Base-by-base conservation (phyloP, 2,888 invertebrate species). In the Chrysina gloriosa region DNA sequence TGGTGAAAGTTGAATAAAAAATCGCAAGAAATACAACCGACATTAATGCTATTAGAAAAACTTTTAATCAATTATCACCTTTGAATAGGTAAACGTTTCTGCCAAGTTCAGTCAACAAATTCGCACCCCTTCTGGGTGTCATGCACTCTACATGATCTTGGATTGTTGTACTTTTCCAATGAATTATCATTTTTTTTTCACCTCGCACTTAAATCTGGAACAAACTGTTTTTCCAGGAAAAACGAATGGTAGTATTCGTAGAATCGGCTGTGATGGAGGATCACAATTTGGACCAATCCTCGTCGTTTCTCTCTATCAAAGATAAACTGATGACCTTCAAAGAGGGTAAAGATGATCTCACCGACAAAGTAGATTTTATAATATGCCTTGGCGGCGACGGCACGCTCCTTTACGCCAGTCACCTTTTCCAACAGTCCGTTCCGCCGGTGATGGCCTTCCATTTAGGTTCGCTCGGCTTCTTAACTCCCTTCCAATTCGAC, bases 361-460 rank as follows among this genome's bases (percentile, higher is more conserved):
- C 96, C 9, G 96, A 97, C 84, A 95, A 96, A 83, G 96, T 98
- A 73, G 98, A 98, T 85, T 97, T 98, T 81, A 97, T 98, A 77
- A 92, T 98, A 69, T 97, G 97, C 79, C 86, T 98, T 48, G 98
- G 98, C 0, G 98, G 98, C 7, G 98, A 98, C 82, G 98, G 98
- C n/a, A 98, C 98, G 0, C 85, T 98, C 14, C 84, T 98, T 7
- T 97, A 98, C 80, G 98, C 97, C 63, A 96, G 97, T 78, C 90
- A 97, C 48, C 85, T 98, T 48, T 98, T 98, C 80, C 90, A 98
- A 91, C 93, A 95, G 88, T 96, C 96, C 3, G 97, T 97, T 63
- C 98, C 98, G 42, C 98, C 98, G 0, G 95, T 98, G 48, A 97
- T 98, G 96, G 97, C 98, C 67, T 98, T 98, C 85, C 96, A 98